phyloP scores from a whole-genome alignment of 2,888 invertebrate species.

The Allygus modestus region DNA sequence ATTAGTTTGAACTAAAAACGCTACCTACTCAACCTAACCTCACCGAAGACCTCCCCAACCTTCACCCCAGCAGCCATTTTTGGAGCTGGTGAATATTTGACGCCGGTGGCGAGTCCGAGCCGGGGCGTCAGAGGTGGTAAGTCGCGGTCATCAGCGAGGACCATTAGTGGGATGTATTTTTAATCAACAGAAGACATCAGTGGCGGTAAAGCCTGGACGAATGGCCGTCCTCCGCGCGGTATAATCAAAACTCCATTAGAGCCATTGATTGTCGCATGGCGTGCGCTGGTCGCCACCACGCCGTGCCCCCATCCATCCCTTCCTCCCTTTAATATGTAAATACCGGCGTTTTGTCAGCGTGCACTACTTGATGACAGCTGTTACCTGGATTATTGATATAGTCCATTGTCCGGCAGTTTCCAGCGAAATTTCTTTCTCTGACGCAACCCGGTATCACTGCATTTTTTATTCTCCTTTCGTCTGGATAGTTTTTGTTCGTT shows the following conservation, averaged over 20 bases:
- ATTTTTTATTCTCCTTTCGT: background rate
- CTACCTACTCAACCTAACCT: no score
- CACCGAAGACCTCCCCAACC: no score
- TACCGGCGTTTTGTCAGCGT: constrained; percentile 34
- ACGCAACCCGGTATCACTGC: background rate
- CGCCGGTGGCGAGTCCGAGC: background rate
- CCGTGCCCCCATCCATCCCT: constrained; percentile 32
- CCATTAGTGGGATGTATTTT: constrained; percentile 51
- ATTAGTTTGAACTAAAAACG: no score
- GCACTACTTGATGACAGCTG: constrained; percentile 34
- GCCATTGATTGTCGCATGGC: constrained; percentile 63
- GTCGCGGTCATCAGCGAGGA: constrained; percentile 25
- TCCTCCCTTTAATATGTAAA: constrained; percentile 37
- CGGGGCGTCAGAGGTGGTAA: constrained; percentile 21
- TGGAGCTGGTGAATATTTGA: background rate
- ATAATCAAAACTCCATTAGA: constrained; percentile 64
- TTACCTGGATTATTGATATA: constrained; percentile 35
- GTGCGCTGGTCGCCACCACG: constrained; percentile 62
- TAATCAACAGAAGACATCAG: constrained; percentile 52
- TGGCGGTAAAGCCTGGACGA: constrained; percentile 53
- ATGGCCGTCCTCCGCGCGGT: constrained; percentile 44
- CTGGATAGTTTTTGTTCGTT: background rate
- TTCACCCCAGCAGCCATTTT: no score
- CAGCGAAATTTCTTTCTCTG: constrained; percentile 26
- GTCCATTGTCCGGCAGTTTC: background rate